Conservation (phyloP, 1,140 invertebrate genomes). For the Sinonovacula constricta region DNA sequence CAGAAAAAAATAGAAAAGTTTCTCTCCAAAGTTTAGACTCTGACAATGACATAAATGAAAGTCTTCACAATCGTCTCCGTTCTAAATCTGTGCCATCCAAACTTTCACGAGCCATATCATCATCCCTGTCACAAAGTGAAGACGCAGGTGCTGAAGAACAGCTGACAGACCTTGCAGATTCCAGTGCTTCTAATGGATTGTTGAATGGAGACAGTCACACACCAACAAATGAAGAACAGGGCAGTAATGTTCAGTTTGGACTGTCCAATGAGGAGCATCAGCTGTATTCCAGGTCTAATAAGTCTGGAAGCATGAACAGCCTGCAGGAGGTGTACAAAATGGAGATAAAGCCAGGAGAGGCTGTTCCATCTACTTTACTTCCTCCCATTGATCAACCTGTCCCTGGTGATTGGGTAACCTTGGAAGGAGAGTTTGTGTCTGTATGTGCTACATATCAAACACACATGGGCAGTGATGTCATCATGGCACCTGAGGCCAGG, state of each 20-base stretch:
- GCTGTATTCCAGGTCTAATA: neutral
- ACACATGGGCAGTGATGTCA: conserved; percentile 90
- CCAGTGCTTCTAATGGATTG: no score
- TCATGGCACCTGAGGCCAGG: conserved; percentile 90
- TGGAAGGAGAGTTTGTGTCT: conserved; percentile 92
- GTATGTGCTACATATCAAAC: conserved; percentile 92
- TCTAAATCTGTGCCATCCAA: conserved; percentile 40
- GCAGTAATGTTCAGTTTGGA: no score
- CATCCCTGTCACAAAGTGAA: neutral
- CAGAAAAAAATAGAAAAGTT: conserved; percentile 61
- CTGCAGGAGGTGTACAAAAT: conserved; percentile 58
- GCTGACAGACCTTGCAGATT: conserved; percentile 26
- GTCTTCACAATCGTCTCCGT: conserved; percentile 16
- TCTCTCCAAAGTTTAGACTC: conserved; percentile 57
- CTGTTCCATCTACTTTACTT: conserved; percentile 76
- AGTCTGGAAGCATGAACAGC: conserved; percentile 20
- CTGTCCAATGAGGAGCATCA: no score
- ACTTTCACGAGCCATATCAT: conserved; percentile 2
- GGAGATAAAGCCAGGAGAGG: conserved; percentile 45
- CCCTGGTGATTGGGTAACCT: conserved; percentile 86
- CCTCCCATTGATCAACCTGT: conserved; percentile 87
- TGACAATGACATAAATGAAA: neutral
- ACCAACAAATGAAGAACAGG: no score
- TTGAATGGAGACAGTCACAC: no score
- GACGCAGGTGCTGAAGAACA: conserved; percentile 7